These are phyloP conservation scores for Rotaria magnacalcarata DNA, from an alignment of 2,888 invertebrate species.

Conservation along the genomic window DNA sequence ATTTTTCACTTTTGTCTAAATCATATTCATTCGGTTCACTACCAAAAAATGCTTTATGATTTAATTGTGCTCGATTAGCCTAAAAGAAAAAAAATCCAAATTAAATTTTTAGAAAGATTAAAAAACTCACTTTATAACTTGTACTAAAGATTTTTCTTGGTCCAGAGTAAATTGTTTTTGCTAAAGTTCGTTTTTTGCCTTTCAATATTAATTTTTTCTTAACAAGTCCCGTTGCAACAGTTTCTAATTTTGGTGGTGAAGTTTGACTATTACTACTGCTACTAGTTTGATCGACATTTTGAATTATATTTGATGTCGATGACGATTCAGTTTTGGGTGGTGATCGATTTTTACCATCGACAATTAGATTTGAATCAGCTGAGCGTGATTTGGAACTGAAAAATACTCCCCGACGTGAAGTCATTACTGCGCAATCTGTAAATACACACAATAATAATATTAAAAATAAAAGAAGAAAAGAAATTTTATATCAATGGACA, in stretches of 20 bases:
- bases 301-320: neutral
- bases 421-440: neutral
- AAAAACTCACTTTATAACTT: neutral
- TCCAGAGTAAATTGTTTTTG: neutral
- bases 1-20: neutral
- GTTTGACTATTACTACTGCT: neutral
- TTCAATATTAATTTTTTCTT: slow-evolving; percentile 5
- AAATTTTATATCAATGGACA: neutral
- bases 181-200: neutral
- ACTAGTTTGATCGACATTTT: neutral
- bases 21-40: neutral
- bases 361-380: neutral
- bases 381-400: neutral
- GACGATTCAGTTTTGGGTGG: neutral
- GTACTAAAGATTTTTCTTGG: slow-evolving; percentile 17
- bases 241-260: neutral
- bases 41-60: neutral
- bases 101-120: too few species aligned
- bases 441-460: neutral
- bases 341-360: neutral
- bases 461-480: neutral
- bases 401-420: neutral
- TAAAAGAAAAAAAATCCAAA: neutral
- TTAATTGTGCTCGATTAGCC: neutral
- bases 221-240: neutral